phyloP scores from a whole-genome alignment of 2,113 vertebrate species.

The Solenodon paradoxus region DNA sequence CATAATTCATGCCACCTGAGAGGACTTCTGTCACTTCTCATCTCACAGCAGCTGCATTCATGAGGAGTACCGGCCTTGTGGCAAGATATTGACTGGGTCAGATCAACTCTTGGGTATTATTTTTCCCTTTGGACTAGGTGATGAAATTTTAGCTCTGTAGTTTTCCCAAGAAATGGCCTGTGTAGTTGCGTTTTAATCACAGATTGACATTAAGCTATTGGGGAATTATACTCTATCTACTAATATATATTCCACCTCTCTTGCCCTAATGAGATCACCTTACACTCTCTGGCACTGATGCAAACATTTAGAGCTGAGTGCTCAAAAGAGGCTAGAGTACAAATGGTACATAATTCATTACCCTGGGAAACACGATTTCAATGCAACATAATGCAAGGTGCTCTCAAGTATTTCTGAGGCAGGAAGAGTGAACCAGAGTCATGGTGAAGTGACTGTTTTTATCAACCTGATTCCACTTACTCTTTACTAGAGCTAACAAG shows the following conservation, averaged over 20 bases:
- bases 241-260: conserved; percentile 77
- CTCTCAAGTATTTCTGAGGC: conserved; percentile 81
- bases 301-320: conserved; percentile 82
- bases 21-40: not conserved
- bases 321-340: conserved; percentile 81
- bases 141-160: conserved; percentile 27
- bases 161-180: not conserved
- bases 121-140: conserved; percentile 4
- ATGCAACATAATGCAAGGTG: conserved; percentile 79
- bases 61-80: not conserved
- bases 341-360: conserved; percentile 83
- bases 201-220: conserved; percentile 64
- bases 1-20: not conserved
- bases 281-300: conserved; percentile 77
- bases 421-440: conserved; percentile 76
- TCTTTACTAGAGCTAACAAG: conserved; percentile 71
- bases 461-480: conserved; percentile 78
- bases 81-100: not conserved
- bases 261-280: conserved; percentile 83
- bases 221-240: conserved; percentile 74
- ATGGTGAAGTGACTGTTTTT: conserved; percentile 81
- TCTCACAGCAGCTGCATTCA: not conserved
- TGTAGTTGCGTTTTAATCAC: conserved; percentile 45
- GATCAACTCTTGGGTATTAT: not conserved
- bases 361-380: conserved; percentile 81